Base-by-base conservation (phyloP, 2,888 invertebrate species). In the Meandrusa payeni region DNA sequence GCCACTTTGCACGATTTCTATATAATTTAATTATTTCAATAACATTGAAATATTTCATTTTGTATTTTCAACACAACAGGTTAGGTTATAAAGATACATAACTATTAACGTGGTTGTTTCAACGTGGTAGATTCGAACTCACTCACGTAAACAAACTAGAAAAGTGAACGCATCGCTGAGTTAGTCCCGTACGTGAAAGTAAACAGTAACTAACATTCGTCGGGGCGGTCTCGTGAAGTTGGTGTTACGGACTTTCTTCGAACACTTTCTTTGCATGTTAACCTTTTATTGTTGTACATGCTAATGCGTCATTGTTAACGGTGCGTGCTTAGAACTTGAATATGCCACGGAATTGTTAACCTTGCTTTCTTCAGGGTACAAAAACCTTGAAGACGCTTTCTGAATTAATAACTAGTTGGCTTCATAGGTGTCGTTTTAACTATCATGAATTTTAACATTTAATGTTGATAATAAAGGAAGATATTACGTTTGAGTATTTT, bases 191-290 rank as follows among this genome's bases (percentile, higher is more conserved):
- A 10, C 12, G 44, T 15, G 44, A 44, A 44, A 44, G 44, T 39
- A 22, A 27, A 33, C 1, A 27, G 9, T 22, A 7, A 27, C n/a
- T 22, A 7, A 27, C n/a, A 2, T 24, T 19, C 24, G 9, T 19
- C 22, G 15, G 24, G 9, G 15, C 12, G 5, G 41, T 9, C 15
- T 9, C 23, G 20, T n/a, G 17, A 19, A 26, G 27, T 34, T 20
- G n/a, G 27, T 9, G 10, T 17, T 6, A 22, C 38, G 32, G 13
- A 39, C 44, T 44, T 44, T 44, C 44, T 33, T 44, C 27, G 19
- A 13, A 27, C 33, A 44, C 44, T 44, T 44, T 44, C 44, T 22
- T 44, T 39, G 24, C 27, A 22, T 10, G 38, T 27, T 31, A 44
- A 9, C 32, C 26, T 33, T 33, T 33, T 26, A 38, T 38, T 38